Conservation (phyloP, 2,888 invertebrate species). For the Bombylius major region DNA sequence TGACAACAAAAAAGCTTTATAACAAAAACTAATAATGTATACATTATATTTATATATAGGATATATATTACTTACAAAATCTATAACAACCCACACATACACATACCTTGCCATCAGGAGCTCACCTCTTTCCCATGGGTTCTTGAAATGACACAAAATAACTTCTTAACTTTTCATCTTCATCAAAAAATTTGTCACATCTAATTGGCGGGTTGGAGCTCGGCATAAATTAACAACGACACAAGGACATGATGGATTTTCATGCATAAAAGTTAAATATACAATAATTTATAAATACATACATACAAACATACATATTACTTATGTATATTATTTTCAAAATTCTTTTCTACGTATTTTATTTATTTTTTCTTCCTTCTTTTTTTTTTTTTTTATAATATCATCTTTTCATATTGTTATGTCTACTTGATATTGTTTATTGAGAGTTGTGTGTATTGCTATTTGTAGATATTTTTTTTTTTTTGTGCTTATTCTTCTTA, state of each 20-base stretch:
- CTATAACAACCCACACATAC: not conserved
- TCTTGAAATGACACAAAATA: not conserved
- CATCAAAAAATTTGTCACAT: slow-evolving; percentile 13
- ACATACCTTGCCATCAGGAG: not conserved
- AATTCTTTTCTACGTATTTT: not conserved
- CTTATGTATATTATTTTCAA: not conserved
- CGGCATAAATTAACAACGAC: slow-evolving; percentile 13
- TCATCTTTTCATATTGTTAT: no score
- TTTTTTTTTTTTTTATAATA: not conserved
- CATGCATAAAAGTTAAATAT: slow-evolving; percentile 7
- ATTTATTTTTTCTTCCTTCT: not conserved
- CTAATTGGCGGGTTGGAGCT: slow-evolving; percentile 12
- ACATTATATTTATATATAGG: no score
- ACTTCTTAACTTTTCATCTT: slow-evolving; percentile 9
- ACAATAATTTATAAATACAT: not conserved
- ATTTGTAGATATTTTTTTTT: no score
- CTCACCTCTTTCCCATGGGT: not conserved
- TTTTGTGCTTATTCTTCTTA: no score
- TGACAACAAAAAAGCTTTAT: no score
- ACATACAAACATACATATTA: no score
- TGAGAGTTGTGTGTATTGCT: no score
- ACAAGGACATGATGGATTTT: slow-evolving; percentile 10
- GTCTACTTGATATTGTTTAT: no score
- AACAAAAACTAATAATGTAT: no score
- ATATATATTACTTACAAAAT: no score